These are phyloP conservation scores for Macquaria australasica DNA, from an alignment of 2,113 vertebrate species.

Conservation along the genomic window DNA sequence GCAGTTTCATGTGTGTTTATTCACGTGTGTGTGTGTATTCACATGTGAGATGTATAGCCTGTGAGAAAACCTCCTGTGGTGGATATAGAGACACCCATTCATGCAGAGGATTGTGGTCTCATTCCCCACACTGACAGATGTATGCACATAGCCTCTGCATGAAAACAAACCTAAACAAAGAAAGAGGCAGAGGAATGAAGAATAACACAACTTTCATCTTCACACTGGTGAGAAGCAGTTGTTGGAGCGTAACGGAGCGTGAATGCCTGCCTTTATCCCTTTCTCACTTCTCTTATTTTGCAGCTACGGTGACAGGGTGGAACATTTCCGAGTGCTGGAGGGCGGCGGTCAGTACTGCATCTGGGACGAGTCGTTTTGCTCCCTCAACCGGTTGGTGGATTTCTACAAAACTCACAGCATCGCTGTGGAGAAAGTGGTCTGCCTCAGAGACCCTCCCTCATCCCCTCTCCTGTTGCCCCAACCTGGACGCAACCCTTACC, in stretches of 20 bases:
- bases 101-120: not conserved
- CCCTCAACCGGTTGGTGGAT: constrained; percentile 92
- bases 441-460: constrained; percentile 81
- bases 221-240: not conserved
- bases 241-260: not conserved
- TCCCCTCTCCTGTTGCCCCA: constrained; percentile 43
- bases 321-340: constrained; percentile 93
- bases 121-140: not conserved
- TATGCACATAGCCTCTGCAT: not conserved
- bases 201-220: not conserved
- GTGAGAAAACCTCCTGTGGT: not conserved
- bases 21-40: constrained; percentile 2
- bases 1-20: not conserved
- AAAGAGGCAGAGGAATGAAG: constrained; percentile 20
- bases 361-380: constrained; percentile 93
- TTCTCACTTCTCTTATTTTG: constrained; percentile 1
- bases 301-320: constrained; percentile 89
- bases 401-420: constrained; percentile 91
- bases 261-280: constrained; percentile 8
- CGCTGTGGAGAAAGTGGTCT: constrained; percentile 85
- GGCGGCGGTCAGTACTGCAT: constrained; percentile 90
- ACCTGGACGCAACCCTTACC: constrained; percentile 69
- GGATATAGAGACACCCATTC: not conserved
- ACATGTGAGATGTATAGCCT: not conserved
- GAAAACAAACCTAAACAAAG: not conserved